These are phyloP conservation scores for Genyomyrus donnyi DNA, from an alignment of 2,113 vertebrate species.

Conservation along the genomic window DNA sequence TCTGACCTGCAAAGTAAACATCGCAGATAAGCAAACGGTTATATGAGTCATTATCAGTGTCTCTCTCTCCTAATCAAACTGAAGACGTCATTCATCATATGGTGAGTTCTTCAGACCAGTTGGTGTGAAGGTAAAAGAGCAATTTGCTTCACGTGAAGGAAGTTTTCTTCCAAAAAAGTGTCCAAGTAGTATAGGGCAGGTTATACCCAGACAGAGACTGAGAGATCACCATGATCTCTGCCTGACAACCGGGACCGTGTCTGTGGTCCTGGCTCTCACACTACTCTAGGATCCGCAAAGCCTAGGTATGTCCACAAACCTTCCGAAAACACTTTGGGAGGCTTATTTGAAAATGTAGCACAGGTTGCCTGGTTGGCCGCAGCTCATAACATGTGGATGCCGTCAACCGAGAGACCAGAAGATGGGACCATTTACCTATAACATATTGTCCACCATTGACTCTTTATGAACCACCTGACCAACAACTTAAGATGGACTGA, in stretches of 20 bases:
- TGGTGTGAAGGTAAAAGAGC: neutral
- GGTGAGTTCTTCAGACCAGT: neutral
- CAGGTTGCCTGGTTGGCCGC: neutral
- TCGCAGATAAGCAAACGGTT: neutral
- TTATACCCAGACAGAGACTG: neutral
- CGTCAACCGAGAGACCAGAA: neutral
- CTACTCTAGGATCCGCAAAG: neutral
- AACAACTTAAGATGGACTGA: neutral
- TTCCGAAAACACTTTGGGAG: neutral
- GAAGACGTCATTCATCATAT: neutral
- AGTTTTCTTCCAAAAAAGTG: neutral
- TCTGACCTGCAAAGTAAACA: neutral
- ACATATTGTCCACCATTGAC: neutral
- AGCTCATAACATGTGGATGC: neutral
- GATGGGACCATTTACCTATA: neutral
- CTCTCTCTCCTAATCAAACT: neutral
- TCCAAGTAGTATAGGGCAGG: neutral
- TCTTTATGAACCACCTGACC: neutral
- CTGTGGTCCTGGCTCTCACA: neutral
- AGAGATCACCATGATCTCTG: neutral
- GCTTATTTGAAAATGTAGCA: neutral
- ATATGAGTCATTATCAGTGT: neutral
- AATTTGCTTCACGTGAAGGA: neutral
- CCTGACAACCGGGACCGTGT: neutral
- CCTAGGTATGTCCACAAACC: neutral